Evolutionary conservation across 2,888 invertebrate genomes (phyloP).

Genomic region (Phrixothrix hirtus): DNA sequence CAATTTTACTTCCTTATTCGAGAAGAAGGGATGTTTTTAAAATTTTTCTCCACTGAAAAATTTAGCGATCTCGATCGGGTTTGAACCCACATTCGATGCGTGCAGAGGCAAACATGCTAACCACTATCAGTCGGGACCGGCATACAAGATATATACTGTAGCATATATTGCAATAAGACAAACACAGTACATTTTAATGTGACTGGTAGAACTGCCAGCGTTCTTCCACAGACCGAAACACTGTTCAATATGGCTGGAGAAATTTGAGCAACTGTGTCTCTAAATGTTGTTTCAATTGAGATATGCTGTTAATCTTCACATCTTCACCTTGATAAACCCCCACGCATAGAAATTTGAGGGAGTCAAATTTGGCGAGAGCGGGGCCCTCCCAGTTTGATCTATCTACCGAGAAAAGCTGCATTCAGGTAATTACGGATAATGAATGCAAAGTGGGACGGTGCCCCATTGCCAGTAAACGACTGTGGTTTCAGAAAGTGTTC

Average conservation of each 20-base stretch:
- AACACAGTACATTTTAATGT: conserved; percentile 4
- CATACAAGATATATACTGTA: no score
- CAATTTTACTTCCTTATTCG: no score
- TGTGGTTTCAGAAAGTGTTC: not conserved
- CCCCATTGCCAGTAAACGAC: not conserved
- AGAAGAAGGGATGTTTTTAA: no score
- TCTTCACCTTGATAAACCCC: not conserved
- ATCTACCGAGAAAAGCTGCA: not conserved
- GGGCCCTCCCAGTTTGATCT: not conserved
- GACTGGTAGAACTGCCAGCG: not conserved
- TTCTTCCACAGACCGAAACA: not conserved
- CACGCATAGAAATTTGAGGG: not conserved
- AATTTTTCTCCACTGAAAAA: no score
- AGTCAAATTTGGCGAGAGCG: not conserved
- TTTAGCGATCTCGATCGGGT: no score
- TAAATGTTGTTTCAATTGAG: no score
- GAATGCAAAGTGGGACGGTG: no score
- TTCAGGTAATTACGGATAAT: not conserved
- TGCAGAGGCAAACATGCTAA: no score
- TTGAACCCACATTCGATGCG: no score
- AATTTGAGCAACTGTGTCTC: not conserved
- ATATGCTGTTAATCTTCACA: conserved; percentile 1
- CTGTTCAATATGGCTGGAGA: not conserved
- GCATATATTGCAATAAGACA: no score
- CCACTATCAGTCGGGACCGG: no score